These are phyloP conservation scores for Galerucella pusilla DNA, from an alignment of 2,888 invertebrate species.

Conservation along the genomic window DNA sequence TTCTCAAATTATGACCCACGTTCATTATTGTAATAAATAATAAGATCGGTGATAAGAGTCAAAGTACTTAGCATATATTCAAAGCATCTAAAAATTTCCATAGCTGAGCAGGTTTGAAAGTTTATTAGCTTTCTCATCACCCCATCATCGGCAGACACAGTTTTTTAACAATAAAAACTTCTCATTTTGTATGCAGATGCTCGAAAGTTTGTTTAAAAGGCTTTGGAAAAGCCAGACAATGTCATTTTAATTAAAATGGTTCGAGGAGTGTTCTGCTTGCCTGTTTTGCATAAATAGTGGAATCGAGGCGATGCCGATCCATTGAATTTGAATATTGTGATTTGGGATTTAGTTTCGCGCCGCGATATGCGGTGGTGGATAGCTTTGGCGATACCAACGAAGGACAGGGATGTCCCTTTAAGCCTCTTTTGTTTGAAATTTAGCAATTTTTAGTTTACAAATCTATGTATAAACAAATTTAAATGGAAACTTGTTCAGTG, in stretches of 20 bases:
- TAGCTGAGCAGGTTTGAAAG: conserved; percentile 27
- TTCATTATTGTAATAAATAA: conserved; percentile 1
- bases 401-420: conserved; percentile 1
- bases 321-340: conserved; percentile 43
- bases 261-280: conserved; percentile 28
- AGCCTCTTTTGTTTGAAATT: background rate
- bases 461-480: background rate
- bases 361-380: background rate
- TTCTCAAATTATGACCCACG: background rate
- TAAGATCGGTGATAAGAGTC: background rate
- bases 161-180: conserved; percentile 38
- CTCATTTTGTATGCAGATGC: conserved; percentile 40
- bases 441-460: background rate
- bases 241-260: conserved; percentile 41
- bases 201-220: conserved; percentile 39
- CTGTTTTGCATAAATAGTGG: conserved; percentile 41
- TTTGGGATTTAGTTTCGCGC: conserved; percentile 24
- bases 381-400: background rate
- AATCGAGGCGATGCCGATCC: conserved; percentile 36
- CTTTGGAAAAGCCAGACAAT: conserved; percentile 35
- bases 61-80: background rate
- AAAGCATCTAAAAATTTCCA: conserved; percentile 21
- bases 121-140: conserved; percentile 31
- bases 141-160: conserved; percentile 28
- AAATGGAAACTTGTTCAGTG: too few species aligned